phyloP scores from a whole-genome alignment of 1,140 invertebrate species.

The Scaptomyza montana region DNA sequence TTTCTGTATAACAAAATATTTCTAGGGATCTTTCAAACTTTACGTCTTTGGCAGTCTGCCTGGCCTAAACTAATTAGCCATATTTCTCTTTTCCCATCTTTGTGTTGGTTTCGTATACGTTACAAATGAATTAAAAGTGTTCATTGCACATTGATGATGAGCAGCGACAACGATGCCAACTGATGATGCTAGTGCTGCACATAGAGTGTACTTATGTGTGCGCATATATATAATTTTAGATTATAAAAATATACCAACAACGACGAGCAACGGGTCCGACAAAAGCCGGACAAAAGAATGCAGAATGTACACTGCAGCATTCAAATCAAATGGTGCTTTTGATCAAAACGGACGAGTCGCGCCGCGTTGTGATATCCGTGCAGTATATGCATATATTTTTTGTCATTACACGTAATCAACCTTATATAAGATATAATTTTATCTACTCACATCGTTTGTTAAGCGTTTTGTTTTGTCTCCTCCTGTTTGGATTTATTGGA shows the following conservation, averaged over 20 bases:
- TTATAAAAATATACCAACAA: slow-evolving; percentile 72
- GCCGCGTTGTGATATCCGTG: slow-evolving; percentile 14
- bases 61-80: slow-evolving; percentile 49
- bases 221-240: slow-evolving; percentile 72
- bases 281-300: slow-evolving; percentile 77
- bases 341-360: slow-evolving; percentile 72
- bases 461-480: slow-evolving; percentile 24
- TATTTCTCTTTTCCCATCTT: neutral
- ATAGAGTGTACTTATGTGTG: slow-evolving; percentile 40
- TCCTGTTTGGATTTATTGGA: slow-evolving; percentile 1
- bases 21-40: neutral
- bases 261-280: slow-evolving; percentile 41
- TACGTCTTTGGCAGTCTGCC: slow-evolving; percentile 20
- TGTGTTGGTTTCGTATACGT: slow-evolving; percentile 54
- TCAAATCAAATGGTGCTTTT: slow-evolving; percentile 78
- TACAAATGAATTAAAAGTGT: slow-evolving; percentile 79
- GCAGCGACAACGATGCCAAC: slow-evolving; percentile 50
- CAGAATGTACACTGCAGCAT: slow-evolving; percentile 55
- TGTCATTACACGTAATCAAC: slow-evolving; percentile 19
- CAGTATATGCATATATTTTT: slow-evolving; percentile 1
- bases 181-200: slow-evolving; percentile 23
- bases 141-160: slow-evolving; percentile 63
- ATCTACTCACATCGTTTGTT: slow-evolving; percentile 36
- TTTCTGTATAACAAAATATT: neutral
- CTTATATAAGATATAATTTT: slow-evolving; percentile 57